Base-by-base conservation (phyloP, 2,113 vertebrate genomes). In the Rhineura floridana region DNA sequence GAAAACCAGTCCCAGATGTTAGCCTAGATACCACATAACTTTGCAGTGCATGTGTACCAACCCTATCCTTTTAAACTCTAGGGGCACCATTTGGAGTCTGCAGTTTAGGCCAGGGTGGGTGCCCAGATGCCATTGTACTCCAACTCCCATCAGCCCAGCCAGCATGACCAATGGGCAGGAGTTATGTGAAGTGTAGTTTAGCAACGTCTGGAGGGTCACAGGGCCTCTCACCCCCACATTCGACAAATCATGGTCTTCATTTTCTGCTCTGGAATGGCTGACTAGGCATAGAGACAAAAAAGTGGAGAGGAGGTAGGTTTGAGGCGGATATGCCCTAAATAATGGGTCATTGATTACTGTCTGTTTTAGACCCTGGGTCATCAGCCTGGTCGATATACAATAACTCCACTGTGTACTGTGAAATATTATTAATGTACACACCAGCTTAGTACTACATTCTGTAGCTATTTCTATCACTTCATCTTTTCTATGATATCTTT, bases 21-120 rank as follows among this genome's bases (percentile, higher is more conserved):
- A 85, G 0, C 1, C 83, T 93, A 86, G 4, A 1, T 94, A 95
- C 95, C 94, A 9, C 90, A 93, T 94, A 89, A 91, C 91, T 55
- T 87, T 62, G 88, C 85, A 91, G 91, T 89, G 81, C 94, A 93
- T 91, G 94, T 95, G 93, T 95, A 95, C n/a, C 90, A 59, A 17
- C 3, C 72, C 88, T 93, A 94, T 92, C 93, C 90, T 95, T 94
- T 95, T 94, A 90, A 94, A 95, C 92, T 94, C 93, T 91, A 87
- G 91, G 50, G 81, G 90, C 77, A 93, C 93, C 85, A 90, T 94
- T 93, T 0, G 80, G 93, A 94, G 89, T 90, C 92, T 93, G 70
- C 67, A 83, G 87, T 89, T 93, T 93, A 91, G 89, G 67, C 87
- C 78, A 82, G 94, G 91, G 93, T 93, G 21, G 17, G 3, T 17